Evolutionary conservation across 2,113 vertebrate genomes (phyloP).

Genomic region (Cervus canadensis): DNA sequence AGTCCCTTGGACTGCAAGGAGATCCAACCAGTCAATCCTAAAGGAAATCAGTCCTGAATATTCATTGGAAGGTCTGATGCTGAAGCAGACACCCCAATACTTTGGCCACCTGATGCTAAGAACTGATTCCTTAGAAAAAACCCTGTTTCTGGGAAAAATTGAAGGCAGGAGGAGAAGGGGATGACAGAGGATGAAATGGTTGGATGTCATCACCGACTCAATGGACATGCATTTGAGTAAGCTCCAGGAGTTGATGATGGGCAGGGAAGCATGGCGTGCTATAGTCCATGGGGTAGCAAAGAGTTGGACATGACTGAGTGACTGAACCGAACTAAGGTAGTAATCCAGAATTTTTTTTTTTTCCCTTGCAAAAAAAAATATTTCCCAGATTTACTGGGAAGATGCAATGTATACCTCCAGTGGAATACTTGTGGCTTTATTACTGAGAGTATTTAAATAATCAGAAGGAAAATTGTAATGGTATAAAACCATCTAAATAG

Average conservation of each 20-base stretch:
- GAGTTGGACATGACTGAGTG: neutral
- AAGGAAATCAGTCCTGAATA: neutral
- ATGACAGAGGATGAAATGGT: neutral
- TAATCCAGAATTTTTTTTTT: neutral
- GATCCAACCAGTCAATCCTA: neutral
- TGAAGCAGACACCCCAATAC: neutral
- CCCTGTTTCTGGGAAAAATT: neutral
- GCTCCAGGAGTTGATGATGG: neutral
- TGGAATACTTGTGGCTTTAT: neutral
- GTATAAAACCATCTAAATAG: neutral
- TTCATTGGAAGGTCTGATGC: neutral
- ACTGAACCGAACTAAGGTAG: neutral
- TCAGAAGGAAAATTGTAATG: neutral
- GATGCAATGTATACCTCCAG: neutral
- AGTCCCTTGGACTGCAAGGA: neutral
- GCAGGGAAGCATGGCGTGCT: neutral
- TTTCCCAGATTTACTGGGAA: neutral
- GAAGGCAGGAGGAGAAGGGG: neutral
- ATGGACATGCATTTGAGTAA: neutral
- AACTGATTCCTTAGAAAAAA: neutral
- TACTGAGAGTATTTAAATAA: neutral
- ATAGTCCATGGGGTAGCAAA: neutral
- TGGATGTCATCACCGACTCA: neutral
- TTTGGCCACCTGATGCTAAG: neutral
- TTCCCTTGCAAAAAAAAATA: neutral